These are phyloP conservation scores for Agonopterix alstromeriana DNA, from an alignment of 2,888 invertebrate species.

Conservation along the genomic window DNA sequence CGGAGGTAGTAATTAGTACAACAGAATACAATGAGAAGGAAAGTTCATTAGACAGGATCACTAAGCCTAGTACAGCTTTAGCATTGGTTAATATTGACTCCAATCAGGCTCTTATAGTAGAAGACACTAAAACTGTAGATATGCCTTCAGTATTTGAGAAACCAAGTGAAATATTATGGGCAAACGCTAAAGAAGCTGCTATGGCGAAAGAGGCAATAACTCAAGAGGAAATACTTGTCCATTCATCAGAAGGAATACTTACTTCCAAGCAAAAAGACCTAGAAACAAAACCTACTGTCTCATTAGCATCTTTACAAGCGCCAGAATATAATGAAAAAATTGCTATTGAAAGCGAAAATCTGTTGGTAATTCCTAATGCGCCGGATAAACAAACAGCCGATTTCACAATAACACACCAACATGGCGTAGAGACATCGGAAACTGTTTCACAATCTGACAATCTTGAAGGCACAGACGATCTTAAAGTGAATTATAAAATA, in stretches of 20 bases:
- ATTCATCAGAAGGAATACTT: conserved; percentile 57
- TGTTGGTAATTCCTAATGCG: conserved; percentile 36
- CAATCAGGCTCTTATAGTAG: conserved; percentile 67
- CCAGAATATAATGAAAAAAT: conserved; percentile 76
- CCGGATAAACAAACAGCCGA: conserved; percentile 64
- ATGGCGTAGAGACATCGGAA: conserved; percentile 74
- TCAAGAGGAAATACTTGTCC: conserved; percentile 72
- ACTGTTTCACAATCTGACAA: conserved; percentile 73
- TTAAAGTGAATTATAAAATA: conserved; percentile 45
- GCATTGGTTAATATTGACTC: conserved; percentile 41
- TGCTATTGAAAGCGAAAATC: conserved; percentile 76
- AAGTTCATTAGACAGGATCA: conserved; percentile 26
- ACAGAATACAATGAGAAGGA: conserved; percentile 77
- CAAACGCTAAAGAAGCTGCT: conserved; percentile 47
- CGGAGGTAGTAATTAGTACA: conserved; percentile 72
- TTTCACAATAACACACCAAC: conserved; percentile 53
- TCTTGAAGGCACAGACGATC: conserved; percentile 46
- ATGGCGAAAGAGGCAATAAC: conserved; percentile 76
- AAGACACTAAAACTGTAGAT: conserved; percentile 66
- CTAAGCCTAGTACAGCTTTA: conserved; percentile 23
- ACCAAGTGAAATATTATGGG: conserved; percentile 27
- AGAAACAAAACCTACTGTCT: conserved; percentile 55
- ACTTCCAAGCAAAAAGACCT: conserved; percentile 25
- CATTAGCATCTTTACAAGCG: conserved; percentile 69
- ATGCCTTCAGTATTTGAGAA: conserved; percentile 47